These are phyloP conservation scores for Cydia splendana DNA, from an alignment of 1,140 invertebrate genomes.

Conservation along the genomic window DNA sequence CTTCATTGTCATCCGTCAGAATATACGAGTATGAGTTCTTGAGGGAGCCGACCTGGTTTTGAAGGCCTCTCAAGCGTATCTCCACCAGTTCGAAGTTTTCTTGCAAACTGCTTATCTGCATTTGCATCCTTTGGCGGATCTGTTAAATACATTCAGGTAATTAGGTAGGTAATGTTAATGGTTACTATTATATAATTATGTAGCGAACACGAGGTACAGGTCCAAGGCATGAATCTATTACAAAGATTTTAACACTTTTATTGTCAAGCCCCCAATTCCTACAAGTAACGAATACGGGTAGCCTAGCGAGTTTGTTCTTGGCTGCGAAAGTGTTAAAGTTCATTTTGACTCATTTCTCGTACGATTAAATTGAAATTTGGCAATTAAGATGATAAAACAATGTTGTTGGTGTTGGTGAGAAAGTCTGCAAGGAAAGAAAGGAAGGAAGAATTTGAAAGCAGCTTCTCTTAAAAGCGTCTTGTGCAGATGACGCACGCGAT, in stretches of 20 bases:
- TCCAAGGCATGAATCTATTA: background rate
- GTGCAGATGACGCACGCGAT: too few species aligned
- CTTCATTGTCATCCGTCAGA: conserved; percentile 53
- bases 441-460: too few species aligned
- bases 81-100: conserved; percentile 84
- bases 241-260: background rate
- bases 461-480: too few species aligned
- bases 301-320: too few species aligned
- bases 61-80: conserved; percentile 82
- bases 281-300: background rate
- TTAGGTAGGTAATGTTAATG: too few species aligned
- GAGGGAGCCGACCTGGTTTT: conserved; percentile 82
- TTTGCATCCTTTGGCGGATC: conserved; percentile 85
- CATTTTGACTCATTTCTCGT: too few species aligned
- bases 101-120: conserved; percentile 83
- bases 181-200: background rate
- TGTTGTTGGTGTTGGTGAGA: too few species aligned
- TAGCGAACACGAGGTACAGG: background rate
- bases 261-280: background rate
- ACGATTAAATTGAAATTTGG: too few species aligned
- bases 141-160: conserved; percentile 43
- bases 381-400: too few species aligned
- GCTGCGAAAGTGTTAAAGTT: too few species aligned
- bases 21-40: conserved; percentile 74
- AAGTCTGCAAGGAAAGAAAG: too few species aligned